Percentiles rank a stretch among this genome's conserved stretches.
Evolutionary conservation across 2,797 vertebrate species (phyloP).

Genomic region (Protonibea diacanthus): DNA sequence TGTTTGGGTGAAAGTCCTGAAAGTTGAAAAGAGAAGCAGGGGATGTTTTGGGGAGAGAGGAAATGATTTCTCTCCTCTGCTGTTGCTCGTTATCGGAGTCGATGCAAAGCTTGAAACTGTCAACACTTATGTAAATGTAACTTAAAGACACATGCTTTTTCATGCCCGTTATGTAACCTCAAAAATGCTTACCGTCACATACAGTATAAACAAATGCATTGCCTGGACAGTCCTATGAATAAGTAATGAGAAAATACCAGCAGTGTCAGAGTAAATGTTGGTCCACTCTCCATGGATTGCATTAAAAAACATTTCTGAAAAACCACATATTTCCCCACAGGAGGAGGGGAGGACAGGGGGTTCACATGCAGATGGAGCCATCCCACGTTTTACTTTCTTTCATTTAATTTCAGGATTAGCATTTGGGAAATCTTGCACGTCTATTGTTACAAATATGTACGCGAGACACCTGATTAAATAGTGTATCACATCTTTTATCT

Average conservation of each 20-base stretch:
- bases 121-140: neutral
- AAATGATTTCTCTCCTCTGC: neutral
- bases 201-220: slow-evolving; percentile 6
- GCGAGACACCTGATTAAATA: neutral
- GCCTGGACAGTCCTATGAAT: slow-evolving; percentile 46
- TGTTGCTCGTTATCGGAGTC: neutral
- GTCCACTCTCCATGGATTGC: slow-evolving; percentile 17
- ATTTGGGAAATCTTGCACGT: slow-evolving; percentile 7
- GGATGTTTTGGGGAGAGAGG: neutral
- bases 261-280: slow-evolving; percentile 30
- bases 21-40: neutral
- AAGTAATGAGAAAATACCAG: slow-evolving; percentile 49
- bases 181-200: slow-evolving; percentile 1
- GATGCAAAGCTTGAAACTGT: neutral
- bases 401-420: neutral
- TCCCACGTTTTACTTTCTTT: neutral
- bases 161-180: neutral
- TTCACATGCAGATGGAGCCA: slow-evolving; percentile 20
- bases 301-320: slow-evolving; percentile 32
- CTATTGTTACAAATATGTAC: neutral
- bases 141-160: slow-evolving; percentile 10
- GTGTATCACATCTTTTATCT: neutral
- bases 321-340: slow-evolving; percentile 26
- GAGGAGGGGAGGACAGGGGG: neutral
- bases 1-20: slow-evolving; percentile 2